These are phyloP conservation scores for Melipona bicolor DNA, from an alignment of 2,888 invertebrate genomes.

Conservation along the genomic window DNA sequence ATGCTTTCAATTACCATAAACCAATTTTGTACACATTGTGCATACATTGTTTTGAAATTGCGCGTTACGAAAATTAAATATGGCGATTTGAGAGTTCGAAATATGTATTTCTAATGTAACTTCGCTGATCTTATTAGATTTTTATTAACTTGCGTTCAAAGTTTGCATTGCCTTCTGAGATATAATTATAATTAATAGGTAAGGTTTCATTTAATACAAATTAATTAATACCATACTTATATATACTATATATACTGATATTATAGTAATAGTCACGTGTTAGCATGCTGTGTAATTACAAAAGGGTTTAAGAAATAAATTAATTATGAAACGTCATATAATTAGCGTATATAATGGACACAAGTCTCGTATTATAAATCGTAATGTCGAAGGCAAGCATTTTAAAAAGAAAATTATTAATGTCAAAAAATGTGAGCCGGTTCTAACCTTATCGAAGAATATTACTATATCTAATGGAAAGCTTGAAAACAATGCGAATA, in stretches of 20 bases:
- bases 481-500: neutral
- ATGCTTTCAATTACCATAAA: neutral
- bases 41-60: constrained; percentile 39
- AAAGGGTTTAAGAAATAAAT: constrained; percentile 24
- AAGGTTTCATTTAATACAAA: constrained; percentile 21
- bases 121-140: neutral
- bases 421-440: neutral
- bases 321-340: constrained; percentile 64
- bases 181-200: constrained; percentile 32
- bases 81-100: constrained; percentile 31
- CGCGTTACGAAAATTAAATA: constrained; percentile 28
- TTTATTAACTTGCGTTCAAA: neutral
- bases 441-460: constrained; percentile 62
- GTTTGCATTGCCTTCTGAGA: neutral
- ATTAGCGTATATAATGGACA: constrained; percentile 67
- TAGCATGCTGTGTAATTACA: neutral
- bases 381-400: neutral
- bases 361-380: constrained; percentile 57
- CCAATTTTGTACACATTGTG: neutral
- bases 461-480: neutral
- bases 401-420: constrained; percentile 25
- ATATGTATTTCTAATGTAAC: constrained; percentile 1
- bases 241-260: too few relatives aligned
- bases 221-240: neutral
- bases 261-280: constrained; percentile 41